A percentile compares a stretch with the other conserved stretches of the same genome.
Conservation (phyloP, 1,140 invertebrate genomes). For the Heliconius nattereri region DNA sequence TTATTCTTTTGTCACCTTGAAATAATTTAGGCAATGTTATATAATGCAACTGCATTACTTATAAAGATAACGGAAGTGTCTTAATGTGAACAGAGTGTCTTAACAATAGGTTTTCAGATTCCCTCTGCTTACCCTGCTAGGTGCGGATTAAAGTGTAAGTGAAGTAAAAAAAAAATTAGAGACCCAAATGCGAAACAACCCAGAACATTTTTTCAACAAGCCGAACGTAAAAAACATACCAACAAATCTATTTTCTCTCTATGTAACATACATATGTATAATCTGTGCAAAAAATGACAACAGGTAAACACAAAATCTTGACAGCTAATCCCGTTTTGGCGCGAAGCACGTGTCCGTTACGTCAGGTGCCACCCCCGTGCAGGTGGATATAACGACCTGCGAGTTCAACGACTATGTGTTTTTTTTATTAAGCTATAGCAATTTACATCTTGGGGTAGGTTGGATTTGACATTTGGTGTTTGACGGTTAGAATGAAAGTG, state of each 20-base stretch:
- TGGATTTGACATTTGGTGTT: constrained; percentile 23
- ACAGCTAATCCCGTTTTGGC: constrained; percentile 41
- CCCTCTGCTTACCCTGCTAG: too few relatives aligned
- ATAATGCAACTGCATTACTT: too few relatives aligned
- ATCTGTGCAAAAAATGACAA: constrained; percentile 26
- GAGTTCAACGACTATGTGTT: constrained; percentile 36
- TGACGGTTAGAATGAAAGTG: constrained; percentile 20
- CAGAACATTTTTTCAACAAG: too few relatives aligned
- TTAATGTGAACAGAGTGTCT: too few relatives aligned
- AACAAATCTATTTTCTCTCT: neutral
- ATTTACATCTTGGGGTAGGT: constrained; percentile 34
- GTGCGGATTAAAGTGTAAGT: too few relatives aligned
- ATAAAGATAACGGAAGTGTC: too few relatives aligned
- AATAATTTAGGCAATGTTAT: too few relatives aligned
- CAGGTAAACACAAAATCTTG: constrained; percentile 13
- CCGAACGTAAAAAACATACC: too few relatives aligned
- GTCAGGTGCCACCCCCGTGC: constrained; percentile 56
- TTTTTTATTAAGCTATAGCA: constrained; percentile 31
- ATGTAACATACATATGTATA: neutral
- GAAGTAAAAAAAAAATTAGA: too few relatives aligned
- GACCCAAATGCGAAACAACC: too few relatives aligned
- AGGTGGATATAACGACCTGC: constrained; percentile 43
- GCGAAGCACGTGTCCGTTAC: constrained; percentile 63
- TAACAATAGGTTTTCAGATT: too few relatives aligned
- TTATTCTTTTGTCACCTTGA: too few relatives aligned